A percentile compares a stretch with the other conserved stretches of the same genome.
Evolutionary conservation across 2,113 vertebrate genomes (phyloP).

Genomic region (Aythya baeri): DNA sequence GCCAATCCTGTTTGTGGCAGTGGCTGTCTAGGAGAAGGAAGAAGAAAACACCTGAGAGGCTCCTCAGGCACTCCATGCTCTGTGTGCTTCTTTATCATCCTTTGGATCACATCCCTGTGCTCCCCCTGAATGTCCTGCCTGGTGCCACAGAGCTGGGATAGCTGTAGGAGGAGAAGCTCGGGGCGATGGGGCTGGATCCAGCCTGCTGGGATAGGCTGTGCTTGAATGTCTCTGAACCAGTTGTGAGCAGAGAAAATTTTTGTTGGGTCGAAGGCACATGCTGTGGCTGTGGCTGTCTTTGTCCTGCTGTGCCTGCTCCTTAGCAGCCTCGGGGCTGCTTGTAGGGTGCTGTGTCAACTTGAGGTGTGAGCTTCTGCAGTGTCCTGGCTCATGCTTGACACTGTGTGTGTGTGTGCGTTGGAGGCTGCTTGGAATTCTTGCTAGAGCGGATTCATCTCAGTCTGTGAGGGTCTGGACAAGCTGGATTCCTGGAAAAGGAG

Average conservation of each 20-base stretch:
- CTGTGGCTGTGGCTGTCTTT: neutral
- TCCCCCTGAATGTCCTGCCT: neutral
- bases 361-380: neutral
- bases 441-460: neutral
- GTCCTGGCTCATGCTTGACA: neutral
- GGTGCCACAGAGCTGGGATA: neutral
- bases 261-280: neutral
- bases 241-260: neutral
- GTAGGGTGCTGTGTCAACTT: neutral
- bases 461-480: constrained; percentile 33
- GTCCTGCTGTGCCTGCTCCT: neutral
- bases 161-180: fast-evolving
- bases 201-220: neutral
- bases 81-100: fast-evolving
- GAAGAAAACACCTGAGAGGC: neutral
- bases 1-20: neutral
- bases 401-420: neutral
- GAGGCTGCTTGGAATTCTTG: neutral
- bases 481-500: constrained; percentile 46
- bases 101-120: fast-evolving
- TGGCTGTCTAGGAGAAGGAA: neutral
- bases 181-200: neutral
- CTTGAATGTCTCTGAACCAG: neutral
- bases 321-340: neutral
- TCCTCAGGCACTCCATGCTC: neutral